phyloP scores from a whole-genome alignment of 2,888 invertebrate species.

The Vesta saturnalis region DNA sequence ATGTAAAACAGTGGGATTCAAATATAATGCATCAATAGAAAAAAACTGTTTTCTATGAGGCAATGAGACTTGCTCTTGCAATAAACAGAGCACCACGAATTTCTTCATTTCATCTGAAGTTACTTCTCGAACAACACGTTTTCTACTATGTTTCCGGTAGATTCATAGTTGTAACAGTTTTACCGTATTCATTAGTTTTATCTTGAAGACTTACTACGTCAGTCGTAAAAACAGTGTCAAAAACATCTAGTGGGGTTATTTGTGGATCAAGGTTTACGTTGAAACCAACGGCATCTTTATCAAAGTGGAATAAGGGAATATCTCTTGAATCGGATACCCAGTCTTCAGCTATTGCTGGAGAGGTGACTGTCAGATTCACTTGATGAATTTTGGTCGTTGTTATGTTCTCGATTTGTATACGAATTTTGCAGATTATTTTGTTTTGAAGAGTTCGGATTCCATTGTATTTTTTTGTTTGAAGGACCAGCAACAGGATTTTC shows the following conservation, averaged over 20 bases:
- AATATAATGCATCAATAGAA: conserved; percentile 20
- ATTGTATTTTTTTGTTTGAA: too few species aligned
- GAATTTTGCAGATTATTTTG: conserved; percentile 1
- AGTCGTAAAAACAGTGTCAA: conserved; percentile 2
- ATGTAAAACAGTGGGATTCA: conserved; percentile 27
- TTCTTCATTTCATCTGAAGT: conserved; percentile 30
- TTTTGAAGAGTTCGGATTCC: background rate
- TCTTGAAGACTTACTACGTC: background rate
- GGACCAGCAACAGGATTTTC: background rate
- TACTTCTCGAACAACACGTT: conserved; percentile 23
- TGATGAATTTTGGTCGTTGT: conserved; percentile 11
- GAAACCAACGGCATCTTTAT: conserved; percentile 7
- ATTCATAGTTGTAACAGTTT: background rate
- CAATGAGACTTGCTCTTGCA: conserved; percentile 20
- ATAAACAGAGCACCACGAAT: conserved; percentile 31
- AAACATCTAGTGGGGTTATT: conserved; percentile 5
- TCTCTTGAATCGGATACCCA: background rate
- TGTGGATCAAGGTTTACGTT: conserved; percentile 8
- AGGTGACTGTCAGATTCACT: conserved; percentile 5
- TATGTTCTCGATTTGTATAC: background rate
- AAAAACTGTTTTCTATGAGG: too few species aligned
- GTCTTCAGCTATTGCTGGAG: background rate
- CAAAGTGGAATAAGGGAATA: conserved; percentile 1
- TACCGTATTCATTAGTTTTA: background rate
- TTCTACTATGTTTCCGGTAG: conserved; percentile 10